phyloP scores from a whole-genome alignment of 2,797 vertebrate species.

The Mormyrops boulengeri region DNA sequence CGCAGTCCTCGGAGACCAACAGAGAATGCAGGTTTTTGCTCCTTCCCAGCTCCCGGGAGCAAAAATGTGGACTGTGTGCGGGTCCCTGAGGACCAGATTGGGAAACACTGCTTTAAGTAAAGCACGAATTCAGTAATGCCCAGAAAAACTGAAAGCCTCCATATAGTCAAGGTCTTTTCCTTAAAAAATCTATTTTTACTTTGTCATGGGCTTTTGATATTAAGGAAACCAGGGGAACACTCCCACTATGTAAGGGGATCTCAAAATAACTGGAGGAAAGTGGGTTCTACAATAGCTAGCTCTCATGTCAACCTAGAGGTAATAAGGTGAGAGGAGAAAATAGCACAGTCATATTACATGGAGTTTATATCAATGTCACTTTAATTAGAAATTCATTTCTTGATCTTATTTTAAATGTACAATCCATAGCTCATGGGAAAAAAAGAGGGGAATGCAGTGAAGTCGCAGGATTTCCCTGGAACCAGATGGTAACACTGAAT shows the following conservation, averaged over 20 bases:
- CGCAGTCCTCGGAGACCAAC: neutral
- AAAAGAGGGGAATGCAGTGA: neutral
- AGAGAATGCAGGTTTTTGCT: neutral
- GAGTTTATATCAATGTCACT: constrained; percentile 1
- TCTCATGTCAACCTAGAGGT: neutral
- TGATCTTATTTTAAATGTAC: neutral
- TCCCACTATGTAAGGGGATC: neutral
- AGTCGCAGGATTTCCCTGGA: neutral
- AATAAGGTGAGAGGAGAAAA: neutral
- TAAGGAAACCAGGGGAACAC: neutral
- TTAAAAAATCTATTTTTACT: neutral
- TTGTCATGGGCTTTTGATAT: neutral
- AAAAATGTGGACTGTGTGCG: neutral
- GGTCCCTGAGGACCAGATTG: neutral
- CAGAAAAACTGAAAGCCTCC: neutral
- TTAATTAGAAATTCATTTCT: constrained; percentile 7
- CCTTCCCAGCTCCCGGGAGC: neutral
- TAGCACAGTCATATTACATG: neutral
- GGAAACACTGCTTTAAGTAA: neutral
- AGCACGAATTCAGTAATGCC: neutral
- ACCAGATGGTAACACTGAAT: neutral
- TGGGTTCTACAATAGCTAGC: neutral
- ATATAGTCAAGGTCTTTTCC: neutral
- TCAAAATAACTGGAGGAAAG: neutral
- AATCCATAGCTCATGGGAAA: neutral